Evolutionary conservation across 2,888 invertebrate species (phyloP).

Genomic region (Liposcelis brunnea): DNA sequence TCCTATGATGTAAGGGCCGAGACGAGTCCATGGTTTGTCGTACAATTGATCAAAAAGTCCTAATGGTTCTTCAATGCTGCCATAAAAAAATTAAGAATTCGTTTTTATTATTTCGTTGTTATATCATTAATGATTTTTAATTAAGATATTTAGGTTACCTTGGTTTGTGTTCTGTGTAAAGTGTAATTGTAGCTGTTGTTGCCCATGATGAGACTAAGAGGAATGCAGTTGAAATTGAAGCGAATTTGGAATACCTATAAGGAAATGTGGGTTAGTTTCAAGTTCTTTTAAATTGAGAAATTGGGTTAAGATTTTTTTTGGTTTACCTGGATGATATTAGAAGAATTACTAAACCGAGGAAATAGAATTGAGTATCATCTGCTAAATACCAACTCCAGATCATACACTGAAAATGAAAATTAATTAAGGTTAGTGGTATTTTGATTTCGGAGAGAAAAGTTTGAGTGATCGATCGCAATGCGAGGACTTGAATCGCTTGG

Average conservation of each 20-base stretch:
- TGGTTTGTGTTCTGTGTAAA: constrained; percentile 60
- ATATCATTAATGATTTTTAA: constrained; percentile 1
- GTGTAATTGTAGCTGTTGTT: constrained; percentile 65
- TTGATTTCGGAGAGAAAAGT: constrained; percentile 1
- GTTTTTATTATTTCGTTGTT: not conserved
- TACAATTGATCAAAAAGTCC: constrained; percentile 77
- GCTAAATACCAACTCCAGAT: constrained; percentile 83
- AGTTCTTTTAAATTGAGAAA: not conserved
- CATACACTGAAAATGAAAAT: constrained; percentile 54
- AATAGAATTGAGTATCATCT: constrained; percentile 75
- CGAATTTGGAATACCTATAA: constrained; percentile 56
- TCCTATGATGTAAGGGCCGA: constrained; percentile 70
- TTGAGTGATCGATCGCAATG: not conserved
- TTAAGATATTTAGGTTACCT: constrained; percentile 21
- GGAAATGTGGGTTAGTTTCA: not conserved
- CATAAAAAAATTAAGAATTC: constrained; percentile 10
- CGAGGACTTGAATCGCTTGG: not conserved
- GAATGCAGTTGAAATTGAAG: constrained; percentile 42
- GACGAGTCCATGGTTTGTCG: constrained; percentile 74
- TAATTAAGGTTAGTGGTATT: not conserved
- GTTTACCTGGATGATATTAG: constrained; percentile 49
- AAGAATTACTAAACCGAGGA: constrained; percentile 63
- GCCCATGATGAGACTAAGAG: constrained; percentile 59
- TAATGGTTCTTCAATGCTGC: constrained; percentile 21
- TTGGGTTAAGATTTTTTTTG: not conserved